Evolutionary conservation across 1,140 invertebrate species (phyloP), one percentile per base, ranked within the genome.

Genomic region (Eriocheir sinensis): DNA sequence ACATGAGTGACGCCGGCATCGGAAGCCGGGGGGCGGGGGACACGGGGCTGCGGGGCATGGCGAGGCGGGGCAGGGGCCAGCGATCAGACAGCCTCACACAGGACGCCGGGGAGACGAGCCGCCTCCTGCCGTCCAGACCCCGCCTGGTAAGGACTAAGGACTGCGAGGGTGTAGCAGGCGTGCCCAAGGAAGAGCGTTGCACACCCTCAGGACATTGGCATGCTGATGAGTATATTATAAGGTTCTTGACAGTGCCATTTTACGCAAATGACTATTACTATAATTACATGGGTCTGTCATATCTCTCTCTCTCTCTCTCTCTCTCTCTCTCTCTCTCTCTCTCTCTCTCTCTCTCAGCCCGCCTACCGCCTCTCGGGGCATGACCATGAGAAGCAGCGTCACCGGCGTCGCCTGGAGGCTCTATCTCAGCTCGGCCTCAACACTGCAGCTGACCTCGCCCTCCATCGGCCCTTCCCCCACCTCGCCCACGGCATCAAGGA

Each of bases 401-500:
- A 94, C 80, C 94, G 94, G 2, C 94, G 94, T 0, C 94, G 94
- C 3, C 83, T 94, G 53, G 89, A 91, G 34, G 89, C 94, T 0
- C 79, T 94, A 32, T 94, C 94, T 0, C 41, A 94, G 81, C 89
- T 94, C 0, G 94, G 94, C 32, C 94, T 94, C n/a, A 44, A 94
- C 89, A 94, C 89, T 2, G 94, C 80, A 15, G 34, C 94, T 3
- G 89, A 91, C 53, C 90, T 94, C 0, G 94, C 94, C 3, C 89
- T 94, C 17, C 44, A 94, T 34, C 44, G 89, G 32, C 48, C 80
- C 3, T 30, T 41, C 3, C 80, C 94, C 0, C 36, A 81, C 15
- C 34, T 44, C 48, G 41, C 85, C 4, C 48, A 91, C 32, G 88
- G 17, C 3, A 92, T 92, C 8, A 81, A 34, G 6, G 91, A 72